phyloP scores from a whole-genome alignment of 2,113 vertebrate genomes.

The Chionis minor region DNA sequence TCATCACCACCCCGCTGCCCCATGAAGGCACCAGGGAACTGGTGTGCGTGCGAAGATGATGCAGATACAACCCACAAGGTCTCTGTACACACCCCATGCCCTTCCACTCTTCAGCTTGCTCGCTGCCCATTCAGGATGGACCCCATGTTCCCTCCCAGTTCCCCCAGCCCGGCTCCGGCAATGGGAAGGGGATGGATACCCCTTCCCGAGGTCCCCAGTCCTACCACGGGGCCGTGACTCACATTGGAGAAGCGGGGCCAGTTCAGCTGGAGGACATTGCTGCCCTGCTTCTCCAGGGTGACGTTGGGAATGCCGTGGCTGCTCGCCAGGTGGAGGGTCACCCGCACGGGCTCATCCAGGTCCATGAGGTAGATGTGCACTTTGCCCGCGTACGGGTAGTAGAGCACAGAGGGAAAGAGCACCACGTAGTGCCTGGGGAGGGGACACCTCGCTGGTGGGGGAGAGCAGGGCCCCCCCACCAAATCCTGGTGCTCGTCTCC shows the following conservation, averaged over 20 bases:
- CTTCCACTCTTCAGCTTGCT: not conserved
- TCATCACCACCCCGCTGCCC: fast-evolving
- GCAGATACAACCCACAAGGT: not conserved
- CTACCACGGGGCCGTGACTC: fast-evolving
- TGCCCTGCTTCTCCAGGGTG: not conserved
- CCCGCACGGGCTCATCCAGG: not conserved
- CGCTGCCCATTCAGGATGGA: not conserved
- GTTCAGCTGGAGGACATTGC: not conserved
- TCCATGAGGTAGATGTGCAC: not conserved
- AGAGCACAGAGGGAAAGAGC: not conserved
- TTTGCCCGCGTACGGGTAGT: not conserved
- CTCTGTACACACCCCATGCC: fast-evolving
- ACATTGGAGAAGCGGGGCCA: not conserved
- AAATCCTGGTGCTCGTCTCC: not conserved
- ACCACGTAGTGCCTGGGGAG: not conserved
- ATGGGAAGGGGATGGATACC: not conserved
- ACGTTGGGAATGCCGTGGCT: fast-evolving
- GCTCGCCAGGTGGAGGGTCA: not conserved
- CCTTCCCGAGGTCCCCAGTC: not conserved
- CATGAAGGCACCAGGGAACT: not conserved
- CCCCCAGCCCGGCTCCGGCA: not conserved
- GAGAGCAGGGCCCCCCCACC: not conserved
- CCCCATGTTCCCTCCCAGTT: not conserved
- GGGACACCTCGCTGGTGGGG: not conserved
- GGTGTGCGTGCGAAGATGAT: not conserved